Conservation (phyloP, 2,888 invertebrate genomes). For the Doris montereyensis region DNA sequence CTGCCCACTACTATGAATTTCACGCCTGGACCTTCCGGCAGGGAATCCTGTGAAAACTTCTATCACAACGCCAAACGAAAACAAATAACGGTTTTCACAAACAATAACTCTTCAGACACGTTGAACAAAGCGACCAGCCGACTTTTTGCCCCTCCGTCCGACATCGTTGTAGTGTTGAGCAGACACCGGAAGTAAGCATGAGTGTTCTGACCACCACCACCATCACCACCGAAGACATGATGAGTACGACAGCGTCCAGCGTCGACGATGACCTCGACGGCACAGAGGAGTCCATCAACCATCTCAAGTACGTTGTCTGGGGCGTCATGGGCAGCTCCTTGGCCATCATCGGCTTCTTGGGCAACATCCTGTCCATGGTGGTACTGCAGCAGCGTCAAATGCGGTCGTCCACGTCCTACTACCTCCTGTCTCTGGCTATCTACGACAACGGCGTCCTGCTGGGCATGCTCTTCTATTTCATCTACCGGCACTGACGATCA, state of each 20-base stretch:
- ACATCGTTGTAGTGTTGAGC: too few relatives aligned
- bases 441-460: conserved; percentile 93
- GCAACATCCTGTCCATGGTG: conserved; percentile 69
- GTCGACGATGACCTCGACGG: neutral
- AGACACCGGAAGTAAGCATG: neutral
- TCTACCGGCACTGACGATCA: conserved; percentile 56
- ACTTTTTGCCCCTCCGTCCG: too few relatives aligned
- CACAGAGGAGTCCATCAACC: neutral
- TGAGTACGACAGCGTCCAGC: neutral
- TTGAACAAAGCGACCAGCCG: too few relatives aligned
- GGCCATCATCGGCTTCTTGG: conserved; percentile 80
- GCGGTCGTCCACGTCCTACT: conserved; percentile 95
- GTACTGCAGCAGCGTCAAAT: conserved; percentile 81
- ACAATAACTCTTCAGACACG: too few relatives aligned
- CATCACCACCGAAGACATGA: neutral
- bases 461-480: conserved; percentile 68
- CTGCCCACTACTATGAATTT: too few relatives aligned
- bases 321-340: conserved; percentile 93
- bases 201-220: neutral
- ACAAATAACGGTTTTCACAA: too few relatives aligned
- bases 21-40: too few relatives aligned
- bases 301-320: conserved; percentile 79
- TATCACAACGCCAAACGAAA: too few relatives aligned
- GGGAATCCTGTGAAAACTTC: too few relatives aligned
- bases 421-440: conserved; percentile 92